Evolutionary conservation across 2,113 vertebrate species (phyloP), one percentile per base, ranked within the genome.

Genomic region (Meleagris gallopavo): DNA sequence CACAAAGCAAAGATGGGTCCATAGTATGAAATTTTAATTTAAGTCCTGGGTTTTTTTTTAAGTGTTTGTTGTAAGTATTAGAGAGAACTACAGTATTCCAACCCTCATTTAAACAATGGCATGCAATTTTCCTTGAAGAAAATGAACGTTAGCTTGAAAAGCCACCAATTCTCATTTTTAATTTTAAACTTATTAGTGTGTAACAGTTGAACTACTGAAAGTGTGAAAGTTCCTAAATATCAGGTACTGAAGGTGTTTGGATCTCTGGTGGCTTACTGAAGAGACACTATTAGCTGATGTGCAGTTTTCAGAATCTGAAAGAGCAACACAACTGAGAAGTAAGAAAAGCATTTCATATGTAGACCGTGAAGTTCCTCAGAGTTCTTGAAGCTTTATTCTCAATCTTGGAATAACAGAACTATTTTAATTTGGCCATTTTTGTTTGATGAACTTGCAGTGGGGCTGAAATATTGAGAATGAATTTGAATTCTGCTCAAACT

Each of bases 1-100:
- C 99, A 70, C 99, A 99, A 97, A 99, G 98, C 98, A 98, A 99
- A 98, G 99, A 99, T 78, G 99, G 99, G 87, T 99, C 99, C 2
- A 99, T 99, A 85, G 99, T 99, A 89, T 99, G 99, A 97, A 91
- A 80, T 90, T 79, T 83, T 96, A 88, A 95, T 96, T 97, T 97
- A 96, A 93, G 86, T 84, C 67, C 74, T 93, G 86, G 19, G 45
- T 48, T 22, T 54, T 52, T 52, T 89, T 89, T 94, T 89, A 90
- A 66, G 32, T 88, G 72, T 93, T 95, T 82, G 20, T 91, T 94
- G 71, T 94, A 93, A 96, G 86, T 94, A 74, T 92, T 96, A 88
- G 89, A 83, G 48, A 82, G 50, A 83, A 93, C 72, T 86, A 24
- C 40, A 21, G 45, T 83, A 72, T 93, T 96, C 74, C 76, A 88